Percentiles rank a stretch among this genome's conserved stretches.
These are phyloP conservation scores for Theretra japonica DNA, from an alignment of 2,888 invertebrate genomes.

Conservation along the genomic window DNA sequence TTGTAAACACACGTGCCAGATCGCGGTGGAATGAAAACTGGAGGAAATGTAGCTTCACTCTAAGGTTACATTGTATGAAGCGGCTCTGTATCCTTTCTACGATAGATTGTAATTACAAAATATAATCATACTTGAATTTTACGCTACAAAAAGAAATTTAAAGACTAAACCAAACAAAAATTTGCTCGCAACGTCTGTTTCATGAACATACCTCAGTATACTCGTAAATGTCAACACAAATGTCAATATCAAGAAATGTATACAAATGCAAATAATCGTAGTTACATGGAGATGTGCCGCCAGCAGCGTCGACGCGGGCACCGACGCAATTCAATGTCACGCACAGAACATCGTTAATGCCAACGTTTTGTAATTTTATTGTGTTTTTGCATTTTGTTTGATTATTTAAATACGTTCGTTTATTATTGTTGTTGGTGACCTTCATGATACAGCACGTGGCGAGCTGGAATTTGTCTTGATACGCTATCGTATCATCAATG, in stretches of 20 bases:
- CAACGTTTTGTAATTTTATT: slow-evolving; percentile 24
- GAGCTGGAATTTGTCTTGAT: not conserved
- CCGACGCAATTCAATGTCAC: slow-evolving; percentile 28
- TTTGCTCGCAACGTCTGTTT: too few relatives aligned
- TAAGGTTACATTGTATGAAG: too few relatives aligned
- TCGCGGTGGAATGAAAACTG: not conserved
- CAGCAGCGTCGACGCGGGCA: slow-evolving; percentile 6
- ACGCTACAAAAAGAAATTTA: too few relatives aligned
- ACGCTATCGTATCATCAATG: too few relatives aligned
- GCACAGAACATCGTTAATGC: slow-evolving; percentile 24
- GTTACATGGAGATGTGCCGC: slow-evolving; percentile 7
- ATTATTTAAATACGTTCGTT: not conserved
- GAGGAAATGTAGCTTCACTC: not conserved
- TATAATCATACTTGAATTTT: not conserved
- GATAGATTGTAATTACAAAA: too few relatives aligned
- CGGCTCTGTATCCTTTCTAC: too few relatives aligned
- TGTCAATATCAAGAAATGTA: not conserved
- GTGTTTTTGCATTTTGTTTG: not conserved
- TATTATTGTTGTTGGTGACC: not conserved
- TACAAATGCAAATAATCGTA: not conserved
- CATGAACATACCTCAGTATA: too few relatives aligned
- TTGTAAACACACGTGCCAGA: too few relatives aligned
- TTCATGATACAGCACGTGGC: not conserved
- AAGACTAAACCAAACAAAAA: too few relatives aligned
- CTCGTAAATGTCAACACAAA: not conserved